Evolutionary conservation across 1,140 invertebrate genomes (phyloP).

Genomic region (Meloidogyne exigua): DNA sequence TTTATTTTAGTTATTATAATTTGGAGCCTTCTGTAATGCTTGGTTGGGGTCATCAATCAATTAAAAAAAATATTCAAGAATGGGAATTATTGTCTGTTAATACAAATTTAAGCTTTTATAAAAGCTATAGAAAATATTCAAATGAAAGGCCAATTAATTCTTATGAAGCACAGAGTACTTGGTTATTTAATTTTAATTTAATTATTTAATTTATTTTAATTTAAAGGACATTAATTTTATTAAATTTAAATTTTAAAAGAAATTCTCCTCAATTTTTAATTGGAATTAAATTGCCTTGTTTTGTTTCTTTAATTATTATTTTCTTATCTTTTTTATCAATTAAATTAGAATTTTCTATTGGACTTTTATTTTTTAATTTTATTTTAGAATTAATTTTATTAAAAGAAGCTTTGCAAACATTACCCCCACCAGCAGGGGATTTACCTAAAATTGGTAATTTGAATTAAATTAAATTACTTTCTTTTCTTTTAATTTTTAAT

Average conservation of each 20-base stretch:
- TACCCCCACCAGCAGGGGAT: constrained; percentile 43
- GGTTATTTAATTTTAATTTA: constrained; percentile 21
- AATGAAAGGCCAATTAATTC: constrained; percentile 31
- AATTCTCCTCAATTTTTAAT: constrained; percentile 36
- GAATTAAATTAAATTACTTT: not conserved
- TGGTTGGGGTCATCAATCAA: constrained; percentile 43
- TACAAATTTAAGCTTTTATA: constrained; percentile 33
- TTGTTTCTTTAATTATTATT: constrained; percentile 40
- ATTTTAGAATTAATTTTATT: constrained; percentile 47
- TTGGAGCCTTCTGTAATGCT: constrained; percentile 36
- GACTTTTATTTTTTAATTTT: constrained; percentile 41
- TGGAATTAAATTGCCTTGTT: constrained; percentile 34
- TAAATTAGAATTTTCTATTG: constrained; percentile 40
- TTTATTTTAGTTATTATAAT: constrained; percentile 29
- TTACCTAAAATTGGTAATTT: constrained; percentile 36
- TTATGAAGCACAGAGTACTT: constrained; percentile 37
- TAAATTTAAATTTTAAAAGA: constrained; percentile 23
- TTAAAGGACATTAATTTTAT: constrained; percentile 9
- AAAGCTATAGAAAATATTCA: constrained; percentile 34
- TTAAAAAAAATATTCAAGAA: constrained; percentile 41
- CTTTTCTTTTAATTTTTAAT: too few relatives aligned
- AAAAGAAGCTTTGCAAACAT: constrained; percentile 30
- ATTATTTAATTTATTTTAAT: too few relatives aligned
- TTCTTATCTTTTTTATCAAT: constrained; percentile 39
- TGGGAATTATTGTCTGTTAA: constrained; percentile 43